These are phyloP conservation scores for Acanthoscelides obtectus DNA, from an alignment of 2,888 invertebrate species.

Conservation along the genomic window DNA sequence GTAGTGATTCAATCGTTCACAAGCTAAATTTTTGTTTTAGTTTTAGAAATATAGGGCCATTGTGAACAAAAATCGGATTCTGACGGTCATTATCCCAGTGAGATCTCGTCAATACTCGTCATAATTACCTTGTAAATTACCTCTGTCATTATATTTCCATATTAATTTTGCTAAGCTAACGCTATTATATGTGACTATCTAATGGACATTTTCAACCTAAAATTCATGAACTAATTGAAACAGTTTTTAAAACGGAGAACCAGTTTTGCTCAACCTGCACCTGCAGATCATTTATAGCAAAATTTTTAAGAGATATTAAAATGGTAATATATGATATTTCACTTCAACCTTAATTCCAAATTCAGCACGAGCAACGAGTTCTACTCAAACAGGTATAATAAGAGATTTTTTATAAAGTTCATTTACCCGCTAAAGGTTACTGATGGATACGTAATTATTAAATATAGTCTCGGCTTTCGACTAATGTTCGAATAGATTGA, in stretches of 20 bases:
- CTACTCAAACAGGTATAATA: not conserved
- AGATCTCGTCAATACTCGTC: too few relatives aligned
- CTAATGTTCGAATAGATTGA: not conserved
- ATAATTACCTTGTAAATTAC: too few relatives aligned
- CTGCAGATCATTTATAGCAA: not conserved
- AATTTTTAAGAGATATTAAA: not conserved
- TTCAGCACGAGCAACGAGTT: not conserved
- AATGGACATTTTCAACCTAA: not conserved
- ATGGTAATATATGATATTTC: not conserved
- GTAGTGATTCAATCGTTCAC: too few relatives aligned
- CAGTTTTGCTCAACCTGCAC: not conserved
- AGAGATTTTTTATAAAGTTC: not conserved
- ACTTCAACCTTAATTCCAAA: not conserved
- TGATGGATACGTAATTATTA: not conserved
- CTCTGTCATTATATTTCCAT: too few relatives aligned
- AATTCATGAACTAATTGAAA: not conserved
- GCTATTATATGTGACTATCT: not conserved
- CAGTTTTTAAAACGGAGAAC: not conserved
- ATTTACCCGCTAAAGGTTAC: not conserved
- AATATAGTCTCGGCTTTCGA: not conserved
- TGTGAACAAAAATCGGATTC: too few relatives aligned
- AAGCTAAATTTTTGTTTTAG: too few relatives aligned
- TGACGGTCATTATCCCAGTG: too few relatives aligned
- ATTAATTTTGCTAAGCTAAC: not conserved
- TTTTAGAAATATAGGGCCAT: too few relatives aligned